Evolutionary conservation across 2,113 vertebrate genomes (phyloP), one percentile per base, ranked within the genome.

Genomic region (Poeciliopsis occidentalis): DNA sequence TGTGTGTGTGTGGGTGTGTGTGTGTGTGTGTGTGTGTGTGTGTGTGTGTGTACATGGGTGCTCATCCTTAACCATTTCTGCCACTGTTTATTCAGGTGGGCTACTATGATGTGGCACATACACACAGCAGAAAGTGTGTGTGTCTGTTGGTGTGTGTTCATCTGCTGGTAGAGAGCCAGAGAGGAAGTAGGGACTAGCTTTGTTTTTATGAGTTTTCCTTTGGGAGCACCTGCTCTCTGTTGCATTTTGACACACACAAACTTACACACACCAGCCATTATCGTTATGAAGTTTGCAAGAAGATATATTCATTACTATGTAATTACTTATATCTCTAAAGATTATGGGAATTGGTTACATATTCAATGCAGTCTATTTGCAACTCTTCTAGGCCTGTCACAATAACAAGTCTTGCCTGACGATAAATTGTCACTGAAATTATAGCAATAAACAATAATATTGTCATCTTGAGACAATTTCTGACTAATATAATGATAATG

Each of bases 81-180:
- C 88, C 86, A 86, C 87, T 95, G 94, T 95, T 95, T 94, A 91
- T 91, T 94, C 94, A 95, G 94, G 94, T 95, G 94, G 91, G 79
- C 83, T 51, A 78, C 85, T 87, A 82, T 75, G 85, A 86, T 85
- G 87, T 68, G 83, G 86, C 32, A 37, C 73, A 24, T 78, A 51
- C 64, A 70, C 74, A 79, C 75, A 83, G 76, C 62, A 78, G 60
- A 83, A 84, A 83, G 75, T 68, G 77, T 72, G 60, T 68, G 57
- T 67, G 69, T 65, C 65, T 77, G 70, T 66, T 64, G 80, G 69
- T 75, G 73, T 71, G 68, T 68, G 71, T 82, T 69, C 79, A 75
- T 90, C 64, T 78, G 79, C 51, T 83, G 68, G 79, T 71, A 71
- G 39, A 70, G 84, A 72, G 66, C 77, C 79, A 71, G 67, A 78